Conservation (phyloP, 2,113 vertebrate genomes). For the Poicephalus gulielmi region DNA sequence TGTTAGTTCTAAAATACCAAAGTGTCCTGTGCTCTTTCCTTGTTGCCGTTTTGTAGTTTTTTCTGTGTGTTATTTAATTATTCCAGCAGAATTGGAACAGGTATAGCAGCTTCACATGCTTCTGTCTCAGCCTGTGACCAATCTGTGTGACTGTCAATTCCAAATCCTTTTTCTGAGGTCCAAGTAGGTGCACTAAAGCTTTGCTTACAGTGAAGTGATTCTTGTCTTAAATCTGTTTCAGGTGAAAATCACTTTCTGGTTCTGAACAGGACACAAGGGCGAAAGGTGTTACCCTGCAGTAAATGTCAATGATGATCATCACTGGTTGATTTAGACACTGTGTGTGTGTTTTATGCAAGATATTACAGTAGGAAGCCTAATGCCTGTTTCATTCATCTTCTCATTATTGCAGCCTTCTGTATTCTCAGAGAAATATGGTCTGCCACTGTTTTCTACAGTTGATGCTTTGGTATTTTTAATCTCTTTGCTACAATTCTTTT, state of each 20-base stretch:
- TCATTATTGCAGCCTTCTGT: neutral
- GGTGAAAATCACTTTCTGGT: slow-evolving; percentile 14
- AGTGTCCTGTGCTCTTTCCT: slow-evolving; percentile 38
- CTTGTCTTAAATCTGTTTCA: slow-evolving; percentile 15
- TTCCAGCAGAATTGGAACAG: neutral
- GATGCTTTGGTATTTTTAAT: slow-evolving; percentile 45
- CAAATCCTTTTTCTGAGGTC: slow-evolving; percentile 27
- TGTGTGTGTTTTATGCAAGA: neutral
- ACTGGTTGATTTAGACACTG: neutral
- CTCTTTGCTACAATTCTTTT: slow-evolving; percentile 50
- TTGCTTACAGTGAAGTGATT: slow-evolving; percentile 13
- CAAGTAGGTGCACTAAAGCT: slow-evolving; percentile 17
- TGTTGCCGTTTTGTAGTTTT: slow-evolving; percentile 37
- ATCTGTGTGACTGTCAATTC: neutral
- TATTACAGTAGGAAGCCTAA: neutral
- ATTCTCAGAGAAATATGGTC: slow-evolving; percentile 19
- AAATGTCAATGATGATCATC: neutral
- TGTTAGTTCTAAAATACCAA: slow-evolving; percentile 60
- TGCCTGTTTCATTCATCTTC: neutral
- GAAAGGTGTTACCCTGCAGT: neutral
- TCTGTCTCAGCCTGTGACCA: neutral
- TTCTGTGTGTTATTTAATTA: slow-evolving; percentile 20
- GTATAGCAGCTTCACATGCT: neutral
- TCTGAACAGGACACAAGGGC: neutral
- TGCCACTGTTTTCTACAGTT: slow-evolving; percentile 36